Evolutionary conservation across 2,113 vertebrate species (phyloP).

Genomic region (Semicossyphus pulcher): DNA sequence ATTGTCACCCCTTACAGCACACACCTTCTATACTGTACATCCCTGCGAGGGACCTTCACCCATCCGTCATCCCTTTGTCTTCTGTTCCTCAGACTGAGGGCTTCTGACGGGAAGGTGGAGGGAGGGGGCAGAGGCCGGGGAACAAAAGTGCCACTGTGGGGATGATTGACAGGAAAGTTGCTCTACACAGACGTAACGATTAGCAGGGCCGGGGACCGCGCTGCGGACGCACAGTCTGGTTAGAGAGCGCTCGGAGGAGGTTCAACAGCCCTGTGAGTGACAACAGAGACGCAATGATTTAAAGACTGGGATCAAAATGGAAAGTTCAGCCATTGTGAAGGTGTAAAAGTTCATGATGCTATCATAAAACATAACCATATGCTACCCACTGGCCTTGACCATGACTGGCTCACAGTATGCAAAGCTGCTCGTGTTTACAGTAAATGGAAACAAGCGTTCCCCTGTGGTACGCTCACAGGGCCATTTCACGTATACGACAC

Average conservation of each 20-base stretch:
- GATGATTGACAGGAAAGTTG: constrained; percentile 76
- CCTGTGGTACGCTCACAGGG: constrained; percentile 55
- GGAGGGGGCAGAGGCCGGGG: constrained; percentile 38
- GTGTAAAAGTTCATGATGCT: constrained; percentile 30
- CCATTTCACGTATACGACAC: constrained; percentile 28
- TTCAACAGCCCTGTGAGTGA: neutral
- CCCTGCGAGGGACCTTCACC: constrained; percentile 74
- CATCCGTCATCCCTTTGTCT: constrained; percentile 82
- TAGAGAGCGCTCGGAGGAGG: constrained; percentile 11
- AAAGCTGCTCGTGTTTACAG: constrained; percentile 60
- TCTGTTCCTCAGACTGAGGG: constrained; percentile 80
- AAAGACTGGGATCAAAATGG: constrained; percentile 11
- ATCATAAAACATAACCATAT: constrained; percentile 37
- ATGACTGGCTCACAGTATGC: constrained; percentile 46
- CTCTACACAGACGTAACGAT: constrained; percentile 58
- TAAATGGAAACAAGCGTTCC: constrained; percentile 70
- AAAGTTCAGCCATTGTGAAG: constrained; percentile 21
- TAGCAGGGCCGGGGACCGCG: constrained; percentile 26
- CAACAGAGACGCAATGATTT: constrained; percentile 5
- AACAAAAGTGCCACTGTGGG: constrained; percentile 82
- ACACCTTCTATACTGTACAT: constrained; percentile 80
- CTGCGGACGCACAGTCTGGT: constrained; percentile 37
- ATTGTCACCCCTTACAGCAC: constrained; percentile 72
- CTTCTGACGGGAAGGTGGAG: constrained; percentile 62
- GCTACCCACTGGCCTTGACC: constrained; percentile 15